A percentile compares a stretch with the other conserved stretches of the same genome.
These are phyloP conservation scores for Nycteola revayana DNA, from an alignment of 2,888 invertebrate genomes.

Conservation along the genomic window DNA sequence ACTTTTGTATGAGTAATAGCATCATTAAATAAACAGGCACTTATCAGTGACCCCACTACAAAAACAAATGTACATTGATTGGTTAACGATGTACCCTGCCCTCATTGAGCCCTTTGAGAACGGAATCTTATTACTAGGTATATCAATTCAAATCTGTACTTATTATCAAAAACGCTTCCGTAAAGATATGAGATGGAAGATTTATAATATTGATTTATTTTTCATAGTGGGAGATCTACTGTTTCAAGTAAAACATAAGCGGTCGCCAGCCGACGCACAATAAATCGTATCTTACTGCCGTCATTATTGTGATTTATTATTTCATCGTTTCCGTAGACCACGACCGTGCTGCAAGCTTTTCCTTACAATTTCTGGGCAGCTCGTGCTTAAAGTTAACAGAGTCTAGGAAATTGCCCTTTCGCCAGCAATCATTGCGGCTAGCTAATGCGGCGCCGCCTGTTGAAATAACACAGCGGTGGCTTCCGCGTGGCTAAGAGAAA, in stretches of 20 bases:
- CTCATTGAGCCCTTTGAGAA: constrained; percentile 40
- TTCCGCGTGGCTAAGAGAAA: constrained; percentile 69
- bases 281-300: constrained; percentile 38
- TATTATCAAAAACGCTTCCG: no score
- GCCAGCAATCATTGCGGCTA: constrained; percentile 64
- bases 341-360: constrained; percentile 51
- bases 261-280: constrained; percentile 27
- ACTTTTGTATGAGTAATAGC: constrained; percentile 16
- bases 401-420: constrained; percentile 72
- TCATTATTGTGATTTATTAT: constrained; percentile 69
- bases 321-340: constrained; percentile 60
- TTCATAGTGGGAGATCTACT: constrained; percentile 18
- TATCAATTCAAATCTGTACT: no score
- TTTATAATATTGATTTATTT: no score
- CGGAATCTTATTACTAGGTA: constrained; percentile 21
- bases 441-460: constrained; percentile 61
- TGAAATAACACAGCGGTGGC: constrained; percentile 65
- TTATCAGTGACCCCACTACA: constrained; percentile 27
- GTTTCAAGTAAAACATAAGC: constrained; percentile 29
- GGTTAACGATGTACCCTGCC: constrained; percentile 40
- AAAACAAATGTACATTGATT: constrained; percentile 45
- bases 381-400: constrained; percentile 67
- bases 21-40: constrained; percentile 36
- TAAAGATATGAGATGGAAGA: no score
- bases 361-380: constrained; percentile 58